A percentile compares a stretch with the other conserved stretches of the same genome.
Evolutionary conservation across 2,888 invertebrate genomes (phyloP).

Genomic region (Polyommatus icarus): DNA sequence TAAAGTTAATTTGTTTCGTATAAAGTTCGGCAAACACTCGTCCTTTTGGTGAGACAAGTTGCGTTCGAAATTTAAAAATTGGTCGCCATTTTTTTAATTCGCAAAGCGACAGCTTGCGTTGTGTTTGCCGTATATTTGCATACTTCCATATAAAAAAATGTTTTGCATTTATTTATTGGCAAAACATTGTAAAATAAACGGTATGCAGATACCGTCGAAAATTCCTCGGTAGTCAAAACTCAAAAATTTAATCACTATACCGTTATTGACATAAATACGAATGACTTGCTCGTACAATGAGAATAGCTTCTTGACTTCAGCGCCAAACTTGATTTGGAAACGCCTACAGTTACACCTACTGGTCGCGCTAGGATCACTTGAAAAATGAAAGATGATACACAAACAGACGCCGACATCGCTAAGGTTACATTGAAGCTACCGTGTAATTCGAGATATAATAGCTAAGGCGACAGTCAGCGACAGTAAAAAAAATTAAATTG

Average conservation of each 20-base stretch:
- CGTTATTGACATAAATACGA: not conserved
- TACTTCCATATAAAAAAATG: slow-evolving; percentile 38
- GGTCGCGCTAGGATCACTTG: slow-evolving; percentile 43
- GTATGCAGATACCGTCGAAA: not conserved
- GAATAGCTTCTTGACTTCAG: slow-evolving; percentile 30
- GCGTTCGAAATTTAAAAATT: not conserved
- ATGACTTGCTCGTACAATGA: not conserved
- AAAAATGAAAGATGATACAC: slow-evolving; percentile 46
- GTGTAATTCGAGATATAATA: slow-evolving; percentile 70
- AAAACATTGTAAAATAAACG: slow-evolving; percentile 15
- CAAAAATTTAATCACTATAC: not conserved
- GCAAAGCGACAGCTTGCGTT: slow-evolving; percentile 12
- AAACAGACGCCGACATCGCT: slow-evolving; percentile 41
- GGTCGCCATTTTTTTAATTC: not conserved
- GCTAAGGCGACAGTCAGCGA: slow-evolving; percentile 73
- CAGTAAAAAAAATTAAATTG: slow-evolving; percentile 67
- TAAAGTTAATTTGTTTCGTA: slow-evolving; percentile 65
- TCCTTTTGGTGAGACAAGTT: slow-evolving; percentile 1
- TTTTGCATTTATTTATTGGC: slow-evolving; percentile 45
- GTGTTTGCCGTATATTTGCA: slow-evolving; percentile 5
- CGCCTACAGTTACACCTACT: slow-evolving; percentile 62
- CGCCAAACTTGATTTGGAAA: slow-evolving; percentile 56
- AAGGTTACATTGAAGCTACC: slow-evolving; percentile 69
- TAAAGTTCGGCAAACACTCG: slow-evolving; percentile 2
- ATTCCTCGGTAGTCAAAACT: not conserved